Evolutionary conservation across 2,797 vertebrate genomes (phyloP).

Genomic region (Malacoctenus gilli): DNA sequence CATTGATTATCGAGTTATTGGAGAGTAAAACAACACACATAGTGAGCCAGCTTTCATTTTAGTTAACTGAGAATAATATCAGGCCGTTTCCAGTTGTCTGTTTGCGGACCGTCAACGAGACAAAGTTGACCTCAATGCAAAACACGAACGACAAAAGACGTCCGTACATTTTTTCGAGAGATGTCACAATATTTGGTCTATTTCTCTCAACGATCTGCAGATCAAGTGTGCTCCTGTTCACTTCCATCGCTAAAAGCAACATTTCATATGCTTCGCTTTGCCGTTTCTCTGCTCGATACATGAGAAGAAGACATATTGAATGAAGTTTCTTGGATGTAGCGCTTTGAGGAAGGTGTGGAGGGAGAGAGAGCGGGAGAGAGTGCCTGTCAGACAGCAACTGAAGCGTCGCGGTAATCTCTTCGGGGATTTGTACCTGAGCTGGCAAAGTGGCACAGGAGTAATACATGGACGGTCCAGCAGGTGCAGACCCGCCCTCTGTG

Average conservation of each 20-base stretch:
- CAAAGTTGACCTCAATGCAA: too few species aligned
- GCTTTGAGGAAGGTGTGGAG: background rate
- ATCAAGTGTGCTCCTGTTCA: too few species aligned
- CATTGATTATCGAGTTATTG: background rate
- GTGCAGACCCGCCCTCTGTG: slow-evolving; percentile 80
- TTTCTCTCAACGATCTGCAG: too few species aligned
- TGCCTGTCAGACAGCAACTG: background rate
- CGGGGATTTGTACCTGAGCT: slow-evolving; percentile 78
- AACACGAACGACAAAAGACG: too few species aligned
- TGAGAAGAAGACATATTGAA: too few species aligned
- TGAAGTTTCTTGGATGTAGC: background rate
- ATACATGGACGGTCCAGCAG: slow-evolving; percentile 81
- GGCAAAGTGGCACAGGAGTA: slow-evolving; percentile 96
- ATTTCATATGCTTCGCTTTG: too few species aligned
- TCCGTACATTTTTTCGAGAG: too few species aligned
- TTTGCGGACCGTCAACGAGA: too few species aligned
- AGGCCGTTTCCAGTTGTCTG: too few species aligned
- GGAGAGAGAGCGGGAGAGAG: background rate
- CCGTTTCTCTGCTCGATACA: too few species aligned
- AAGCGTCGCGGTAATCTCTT: slow-evolving; percentile 12
- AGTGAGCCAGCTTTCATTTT: background rate
- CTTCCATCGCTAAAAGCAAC: too few species aligned
- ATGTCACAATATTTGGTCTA: too few species aligned
- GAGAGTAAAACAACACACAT: background rate
- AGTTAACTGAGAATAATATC: background rate